Conservation (phyloP, 2,113 vertebrate genomes). For the Catharus minimus region DNA sequence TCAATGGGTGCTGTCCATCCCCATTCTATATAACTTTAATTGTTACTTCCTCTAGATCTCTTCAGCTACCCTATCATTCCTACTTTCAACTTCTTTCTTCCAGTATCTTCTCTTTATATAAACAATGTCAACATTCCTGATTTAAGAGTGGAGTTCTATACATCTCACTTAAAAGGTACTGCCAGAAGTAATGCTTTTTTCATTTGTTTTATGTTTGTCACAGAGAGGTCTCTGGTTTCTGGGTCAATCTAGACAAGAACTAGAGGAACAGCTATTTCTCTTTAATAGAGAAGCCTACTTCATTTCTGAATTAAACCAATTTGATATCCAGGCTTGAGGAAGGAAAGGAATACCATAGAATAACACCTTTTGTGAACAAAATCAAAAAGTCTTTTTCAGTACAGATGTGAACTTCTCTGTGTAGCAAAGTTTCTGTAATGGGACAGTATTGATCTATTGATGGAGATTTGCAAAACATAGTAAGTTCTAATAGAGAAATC, state of each 20-base stretch:
- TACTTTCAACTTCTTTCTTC: background rate
- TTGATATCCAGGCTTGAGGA: background rate
- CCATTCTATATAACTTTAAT: background rate
- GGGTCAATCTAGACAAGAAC: background rate
- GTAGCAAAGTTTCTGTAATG: background rate
- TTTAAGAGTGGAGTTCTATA: background rate
- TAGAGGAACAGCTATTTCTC: background rate
- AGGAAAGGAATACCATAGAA: background rate
- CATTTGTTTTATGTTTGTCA: background rate
- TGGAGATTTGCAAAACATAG: background rate
- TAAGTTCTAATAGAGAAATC: background rate
- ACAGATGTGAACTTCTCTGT: background rate
- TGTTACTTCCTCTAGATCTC: background rate
- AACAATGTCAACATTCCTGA: background rate
- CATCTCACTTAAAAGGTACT: background rate
- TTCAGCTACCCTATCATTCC: background rate
- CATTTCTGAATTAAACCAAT: background rate
- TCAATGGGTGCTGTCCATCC: fast-evolving
- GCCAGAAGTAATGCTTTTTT: background rate
- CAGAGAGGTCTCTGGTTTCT: background rate
- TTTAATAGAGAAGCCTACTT: background rate
- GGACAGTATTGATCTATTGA: background rate
- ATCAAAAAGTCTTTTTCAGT: background rate
- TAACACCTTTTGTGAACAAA: background rate
- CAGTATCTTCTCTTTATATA: background rate